Evolutionary conservation across 2,888 invertebrate genomes (phyloP).

Genomic region (Erynnis tages): DNA sequence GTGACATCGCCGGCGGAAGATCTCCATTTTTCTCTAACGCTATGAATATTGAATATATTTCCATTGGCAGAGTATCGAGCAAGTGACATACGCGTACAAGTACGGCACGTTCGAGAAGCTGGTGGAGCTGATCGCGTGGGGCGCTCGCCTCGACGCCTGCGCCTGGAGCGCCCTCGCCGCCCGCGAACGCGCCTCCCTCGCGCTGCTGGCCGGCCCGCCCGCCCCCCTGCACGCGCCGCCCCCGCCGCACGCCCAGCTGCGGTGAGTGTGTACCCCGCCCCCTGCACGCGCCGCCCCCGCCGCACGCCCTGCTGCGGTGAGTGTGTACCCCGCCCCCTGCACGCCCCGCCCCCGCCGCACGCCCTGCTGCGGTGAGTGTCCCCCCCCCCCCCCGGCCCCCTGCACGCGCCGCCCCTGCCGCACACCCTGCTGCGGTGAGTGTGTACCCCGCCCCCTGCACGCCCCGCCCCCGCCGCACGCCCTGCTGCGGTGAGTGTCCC

Average conservation of each 20-base stretch:
- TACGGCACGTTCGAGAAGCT: conserved; percentile 97
- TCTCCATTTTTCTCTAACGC: too few relatives aligned
- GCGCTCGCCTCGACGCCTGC: conserved; percentile 90
- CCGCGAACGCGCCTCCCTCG: conserved; percentile 87
- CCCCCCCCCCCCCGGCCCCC: not conserved
- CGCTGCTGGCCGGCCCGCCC: conserved; percentile 74
- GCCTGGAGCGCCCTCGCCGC: conserved; percentile 86
- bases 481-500: too few relatives aligned
- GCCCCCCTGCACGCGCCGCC: conserved; percentile 43
- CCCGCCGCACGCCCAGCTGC: conserved; percentile 42
- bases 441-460: too few relatives aligned
- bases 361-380: conserved; percentile 7
- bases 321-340: not conserved
- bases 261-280: not conserved
- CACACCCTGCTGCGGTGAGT: conserved; percentile 12
- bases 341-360: not conserved
- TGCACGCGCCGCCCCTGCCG: not conserved
- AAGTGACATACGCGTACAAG: conserved; percentile 95
- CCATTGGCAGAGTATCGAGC: conserved; percentile 88
- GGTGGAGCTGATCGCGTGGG: conserved; percentile 93
- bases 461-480: too few relatives aligned
- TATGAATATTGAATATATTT: too few relatives aligned
- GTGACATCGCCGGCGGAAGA: too few relatives aligned
- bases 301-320: conserved; percentile 13
- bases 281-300: not conserved